Evolutionary conservation across 2,797 vertebrate genomes (phyloP).

Genomic region (Eulemur rubriventer): DNA sequence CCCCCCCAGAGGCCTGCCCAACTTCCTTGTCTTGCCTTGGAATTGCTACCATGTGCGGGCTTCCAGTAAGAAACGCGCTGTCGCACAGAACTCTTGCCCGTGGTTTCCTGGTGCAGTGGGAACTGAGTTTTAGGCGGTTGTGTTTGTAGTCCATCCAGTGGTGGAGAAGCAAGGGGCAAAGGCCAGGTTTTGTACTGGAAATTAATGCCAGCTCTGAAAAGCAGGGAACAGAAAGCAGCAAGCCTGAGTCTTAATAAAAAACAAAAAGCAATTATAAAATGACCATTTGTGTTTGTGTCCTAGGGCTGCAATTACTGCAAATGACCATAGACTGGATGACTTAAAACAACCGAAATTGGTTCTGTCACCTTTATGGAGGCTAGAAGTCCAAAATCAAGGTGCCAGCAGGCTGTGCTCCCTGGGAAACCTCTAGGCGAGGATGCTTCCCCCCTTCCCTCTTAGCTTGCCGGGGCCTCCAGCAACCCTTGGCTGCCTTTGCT

Average conservation of each 20-base stretch:
- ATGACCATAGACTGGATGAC: neutral
- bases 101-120: too few relatives aligned
- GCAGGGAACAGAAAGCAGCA: neutral
- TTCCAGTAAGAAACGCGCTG: neutral
- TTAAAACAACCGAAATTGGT: neutral
- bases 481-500: neutral
- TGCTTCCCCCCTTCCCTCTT: neutral
- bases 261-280: constrained; percentile 10
- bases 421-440: neutral
- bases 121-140: neutral
- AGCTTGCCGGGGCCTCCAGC: fast-evolving
- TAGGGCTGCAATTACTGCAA: neutral
- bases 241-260: neutral
- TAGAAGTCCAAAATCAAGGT: neutral
- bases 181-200: neutral
- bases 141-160: neutral
- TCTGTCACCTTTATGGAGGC: neutral
- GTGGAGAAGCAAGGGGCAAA: neutral
- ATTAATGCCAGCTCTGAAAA: neutral
- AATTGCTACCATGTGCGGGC: neutral
- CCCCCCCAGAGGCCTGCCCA: neutral
- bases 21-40: neutral
- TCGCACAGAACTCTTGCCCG: too few relatives aligned
- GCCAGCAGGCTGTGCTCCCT: neutral
- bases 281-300: neutral